Conservation (phyloP, 2,113 vertebrate genomes). For the Dasyornis broadbenti region DNA sequence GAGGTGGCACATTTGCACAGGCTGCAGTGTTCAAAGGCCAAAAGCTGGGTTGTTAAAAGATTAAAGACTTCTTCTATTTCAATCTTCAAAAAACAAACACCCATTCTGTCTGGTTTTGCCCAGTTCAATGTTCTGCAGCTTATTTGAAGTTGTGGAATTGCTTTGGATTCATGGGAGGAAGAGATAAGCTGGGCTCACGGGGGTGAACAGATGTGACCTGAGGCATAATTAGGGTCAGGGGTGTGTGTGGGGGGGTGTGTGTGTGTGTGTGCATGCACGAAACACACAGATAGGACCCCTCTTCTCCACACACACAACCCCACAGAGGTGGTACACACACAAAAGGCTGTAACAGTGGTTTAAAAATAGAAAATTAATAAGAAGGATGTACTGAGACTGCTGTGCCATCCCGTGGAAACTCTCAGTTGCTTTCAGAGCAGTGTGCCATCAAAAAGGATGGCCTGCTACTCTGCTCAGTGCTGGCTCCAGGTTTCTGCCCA, state of each 20-base stretch:
- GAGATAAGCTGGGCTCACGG: background rate
- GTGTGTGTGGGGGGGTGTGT: fast-evolving
- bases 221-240: background rate
- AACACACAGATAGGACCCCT: background rate
- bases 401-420: background rate
- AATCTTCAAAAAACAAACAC: background rate
- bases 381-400: background rate
- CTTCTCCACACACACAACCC: background rate
- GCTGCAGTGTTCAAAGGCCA: background rate
- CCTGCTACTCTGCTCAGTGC: background rate
- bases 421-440: background rate
- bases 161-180: background rate
- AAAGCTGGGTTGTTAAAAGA: background rate
- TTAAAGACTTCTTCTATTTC: background rate
- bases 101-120: background rate
- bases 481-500: background rate
- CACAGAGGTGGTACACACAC: background rate
- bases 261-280: background rate
- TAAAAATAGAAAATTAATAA: background rate
- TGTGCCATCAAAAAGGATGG: background rate
- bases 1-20: background rate
- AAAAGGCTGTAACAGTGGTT: background rate
- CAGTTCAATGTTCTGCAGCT: background rate
- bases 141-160: background rate
- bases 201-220: background rate